Percentiles rank a stretch among this genome's conserved stretches.
phyloP scores from a whole-genome alignment of 2,797 vertebrate genomes.

The Carcharodon carcharias region DNA sequence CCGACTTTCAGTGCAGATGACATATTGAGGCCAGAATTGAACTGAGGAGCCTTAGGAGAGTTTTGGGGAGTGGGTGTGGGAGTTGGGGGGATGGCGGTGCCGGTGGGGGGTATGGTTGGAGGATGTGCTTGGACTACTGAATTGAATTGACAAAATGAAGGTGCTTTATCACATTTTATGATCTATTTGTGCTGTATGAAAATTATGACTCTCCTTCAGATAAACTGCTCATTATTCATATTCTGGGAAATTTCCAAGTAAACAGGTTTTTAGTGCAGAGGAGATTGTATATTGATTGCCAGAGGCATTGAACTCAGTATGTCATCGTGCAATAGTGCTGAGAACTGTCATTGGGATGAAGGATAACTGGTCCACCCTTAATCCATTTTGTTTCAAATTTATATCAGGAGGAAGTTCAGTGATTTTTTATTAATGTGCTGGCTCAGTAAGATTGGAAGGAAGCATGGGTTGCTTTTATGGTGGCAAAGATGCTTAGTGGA shows the following conservation, averaged over 20 bases:
- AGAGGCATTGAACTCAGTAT: background rate
- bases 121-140: background rate
- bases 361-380: background rate
- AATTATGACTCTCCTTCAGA: background rate
- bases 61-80: no score
- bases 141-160: background rate
- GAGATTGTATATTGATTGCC: conserved; percentile 27
- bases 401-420: background rate
- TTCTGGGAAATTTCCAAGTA: conserved; percentile 11
- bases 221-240: conserved; percentile 19
- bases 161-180: background rate
- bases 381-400: conserved; percentile 27
- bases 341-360: background rate
- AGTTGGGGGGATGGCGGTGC: no score
- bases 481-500: background rate
- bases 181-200: background rate
- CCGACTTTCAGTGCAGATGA: background rate
- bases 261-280: conserved; percentile 11
- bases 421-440: background rate
- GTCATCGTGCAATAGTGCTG: background rate
- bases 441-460: background rate
- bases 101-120: no score
- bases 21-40: background rate
- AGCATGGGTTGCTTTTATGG: background rate
- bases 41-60: background rate